Percentiles rank a stretch among this genome's conserved stretches.
Evolutionary conservation across 2,888 invertebrate species (phyloP).

Genomic region (Stomorhina lunata): DNA sequence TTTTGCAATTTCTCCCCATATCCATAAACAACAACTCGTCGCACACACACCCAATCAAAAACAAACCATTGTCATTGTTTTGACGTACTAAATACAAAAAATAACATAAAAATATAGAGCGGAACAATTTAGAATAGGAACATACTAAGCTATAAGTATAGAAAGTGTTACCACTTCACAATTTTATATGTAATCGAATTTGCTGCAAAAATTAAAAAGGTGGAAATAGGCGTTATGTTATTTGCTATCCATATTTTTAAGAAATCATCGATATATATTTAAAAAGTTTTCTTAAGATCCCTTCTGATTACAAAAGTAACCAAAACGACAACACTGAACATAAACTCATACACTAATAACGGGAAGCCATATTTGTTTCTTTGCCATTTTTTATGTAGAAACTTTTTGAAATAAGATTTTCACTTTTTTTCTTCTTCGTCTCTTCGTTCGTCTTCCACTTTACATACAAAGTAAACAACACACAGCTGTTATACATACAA

Average conservation of each 20-base stretch:
- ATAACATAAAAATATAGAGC: no score
- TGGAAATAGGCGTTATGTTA: no score
- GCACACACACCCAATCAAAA: neutral
- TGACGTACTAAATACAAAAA: neutral
- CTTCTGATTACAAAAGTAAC: no score
- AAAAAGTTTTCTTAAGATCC: no score
- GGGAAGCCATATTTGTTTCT: conserved; percentile 67
- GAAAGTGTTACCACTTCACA: no score
- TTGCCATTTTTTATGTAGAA: conserved; percentile 30
- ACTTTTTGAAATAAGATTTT: conserved; percentile 39
- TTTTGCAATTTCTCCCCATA: neutral
- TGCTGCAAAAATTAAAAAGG: no score
- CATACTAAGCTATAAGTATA: conserved; percentile 7
- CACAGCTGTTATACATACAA: conserved; percentile 27
- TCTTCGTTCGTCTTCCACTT: no score
- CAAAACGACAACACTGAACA: no score
- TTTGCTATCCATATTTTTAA: no score
- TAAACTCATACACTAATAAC: neutral
- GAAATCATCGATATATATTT: no score
- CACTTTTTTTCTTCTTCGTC: conserved; percentile 27
- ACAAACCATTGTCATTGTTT: neutral
- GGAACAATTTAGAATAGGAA: conserved; percentile 16
- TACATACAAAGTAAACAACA: neutral
- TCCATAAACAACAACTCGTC: neutral
- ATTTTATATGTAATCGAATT: no score